Evolutionary conservation across 1,140 invertebrate genomes (phyloP), one percentile per base, ranked within the genome.

Genomic region (Apis florea): DNA sequence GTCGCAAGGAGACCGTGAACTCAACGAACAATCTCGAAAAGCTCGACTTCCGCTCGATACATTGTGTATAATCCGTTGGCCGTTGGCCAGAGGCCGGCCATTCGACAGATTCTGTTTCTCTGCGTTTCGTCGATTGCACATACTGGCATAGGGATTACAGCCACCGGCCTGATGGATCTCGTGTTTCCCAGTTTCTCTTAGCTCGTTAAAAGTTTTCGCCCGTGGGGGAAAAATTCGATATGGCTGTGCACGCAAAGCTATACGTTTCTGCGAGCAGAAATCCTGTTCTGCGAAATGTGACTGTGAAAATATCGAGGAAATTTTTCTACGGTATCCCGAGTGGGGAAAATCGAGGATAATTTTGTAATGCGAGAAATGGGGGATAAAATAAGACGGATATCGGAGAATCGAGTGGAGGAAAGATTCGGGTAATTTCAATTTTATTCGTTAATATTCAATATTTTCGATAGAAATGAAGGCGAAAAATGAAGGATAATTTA

Each of bases 71-170:
- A 83, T 81, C 73, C n/a, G 26, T 63, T 86, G 84, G 82, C 78
- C 40, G 26, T 9, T 12, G 70, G 69, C 82, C 78, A 84, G 24
- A 82, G 49, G 6, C 54, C 67, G 49, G n/a, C 40, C 63, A 15
- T 61, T 78, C 83, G 82, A 78, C 78, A 75, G 74, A 84, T 86
- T 79, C 79, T 68, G 79, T 84, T 84, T 86, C 78, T 78, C 64
- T 67, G 73, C 78, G 77, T 82, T 70, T 63, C 73, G 66, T 61
- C 24, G 74, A 68, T 77, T 31, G 66, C 49, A 56, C 54, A 19
- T n/a, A n/a, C 24, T 9, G 47, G 26, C 69, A 79, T 47, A 58
- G 77, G 64, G 69, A 79, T 79, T 79, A 79, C 69, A 79, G 58
- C 24, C 77, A 6, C 2, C 12, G 51, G 51, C 26, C 76, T 26